Evolutionary conservation across 2,888 invertebrate genomes (phyloP), one percentile per base, ranked within the genome.

Genomic region (Pandemis cinnamomeana): DNA sequence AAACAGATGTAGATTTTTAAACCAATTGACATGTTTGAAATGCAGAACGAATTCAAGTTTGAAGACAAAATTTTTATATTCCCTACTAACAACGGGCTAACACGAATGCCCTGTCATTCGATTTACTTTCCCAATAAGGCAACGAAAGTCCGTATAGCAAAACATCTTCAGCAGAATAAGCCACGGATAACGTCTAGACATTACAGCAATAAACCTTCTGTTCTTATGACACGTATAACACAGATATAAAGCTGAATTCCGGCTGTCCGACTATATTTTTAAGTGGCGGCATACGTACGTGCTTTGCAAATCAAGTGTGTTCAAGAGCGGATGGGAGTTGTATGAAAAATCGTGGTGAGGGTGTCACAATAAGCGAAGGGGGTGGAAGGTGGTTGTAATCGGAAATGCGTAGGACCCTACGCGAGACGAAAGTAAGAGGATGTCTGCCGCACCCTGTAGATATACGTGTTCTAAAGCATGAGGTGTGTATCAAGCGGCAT

Each of bases 321-420:
- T 91, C 87, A 89, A 91, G 91, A 90, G 91, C 87, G 89, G 91
- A 92, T 89, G 90, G 89, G 87, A 89, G 88, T 88, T 87, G 88
- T 91, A 91, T 92, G 92, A 93, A 93, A 93, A 93, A 92, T 92
- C 91, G 91, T 90, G 91, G 89, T 85, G 85, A 86, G 92, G 91
- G 91, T 86, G 89, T 89, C 89, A 90, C 89, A 91, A 91, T 91
- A 87, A 90, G 87, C 84, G 85, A 83, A 86, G 84, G 86, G 90
- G 89, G 88, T 84, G 83, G 81, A 85, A 89, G 90, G 89, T 89
- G 88, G 86, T 13, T 91, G 89, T 91, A 91, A 92, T 92, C 91
- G 89, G 88, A 90, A 93, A 90, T 85, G 86, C 87, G 87, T 71
- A 74, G 74, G 51, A 41, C 70, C 66, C 70, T 70, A 70, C 53